Percentiles rank a stretch among this genome's conserved stretches.
phyloP scores from a whole-genome alignment of 1,140 invertebrate genomes.

The Campoletis sonorensis region DNA sequence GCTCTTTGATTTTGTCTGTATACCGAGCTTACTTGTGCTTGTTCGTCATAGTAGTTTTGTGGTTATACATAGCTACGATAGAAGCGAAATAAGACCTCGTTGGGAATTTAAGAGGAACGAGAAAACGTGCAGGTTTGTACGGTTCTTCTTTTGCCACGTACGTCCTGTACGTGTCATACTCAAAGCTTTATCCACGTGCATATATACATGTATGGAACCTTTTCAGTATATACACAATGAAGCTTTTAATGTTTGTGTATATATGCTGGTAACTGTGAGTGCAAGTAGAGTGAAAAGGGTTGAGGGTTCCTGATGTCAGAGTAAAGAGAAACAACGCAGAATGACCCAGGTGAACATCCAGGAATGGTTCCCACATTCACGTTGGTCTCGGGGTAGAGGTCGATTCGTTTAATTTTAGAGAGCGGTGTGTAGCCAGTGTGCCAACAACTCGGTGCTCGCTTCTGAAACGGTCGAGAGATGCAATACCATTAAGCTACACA shows the following conservation, averaged over 20 bases:
- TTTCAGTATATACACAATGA: too few relatives aligned
- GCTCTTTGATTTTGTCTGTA: not conserved
- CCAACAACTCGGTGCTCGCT: conserved; percentile 45
- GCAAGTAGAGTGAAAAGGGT: conserved; percentile 13
- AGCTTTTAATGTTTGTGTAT: not conserved
- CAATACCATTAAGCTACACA: conserved; percentile 55
- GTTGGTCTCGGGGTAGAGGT: conserved; percentile 36
- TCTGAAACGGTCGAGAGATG: conserved; percentile 46
- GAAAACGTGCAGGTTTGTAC: conserved; percentile 29
- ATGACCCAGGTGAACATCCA: conserved; percentile 48
- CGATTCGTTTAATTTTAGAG: conserved; percentile 57
- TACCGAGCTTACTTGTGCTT: not conserved
- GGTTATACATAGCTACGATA: not conserved
- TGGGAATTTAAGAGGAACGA: conserved; percentile 50
- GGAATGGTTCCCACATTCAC: conserved; percentile 19
- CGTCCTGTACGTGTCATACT: conserved; percentile 22
- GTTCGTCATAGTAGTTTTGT: not conserved
- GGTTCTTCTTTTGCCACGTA: conserved; percentile 36
- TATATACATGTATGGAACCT: not conserved
- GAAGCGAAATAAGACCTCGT: conserved; percentile 42
- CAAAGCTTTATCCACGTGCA: not conserved
- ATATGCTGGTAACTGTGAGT: not conserved
- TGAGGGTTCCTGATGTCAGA: conserved; percentile 8
- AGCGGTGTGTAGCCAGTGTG: conserved; percentile 44
- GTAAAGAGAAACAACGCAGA: conserved; percentile 48